Evolutionary conservation across 2,113 vertebrate species (phyloP), one percentile per base, ranked within the genome.

Genomic region (Emydocephalus ijimae): DNA sequence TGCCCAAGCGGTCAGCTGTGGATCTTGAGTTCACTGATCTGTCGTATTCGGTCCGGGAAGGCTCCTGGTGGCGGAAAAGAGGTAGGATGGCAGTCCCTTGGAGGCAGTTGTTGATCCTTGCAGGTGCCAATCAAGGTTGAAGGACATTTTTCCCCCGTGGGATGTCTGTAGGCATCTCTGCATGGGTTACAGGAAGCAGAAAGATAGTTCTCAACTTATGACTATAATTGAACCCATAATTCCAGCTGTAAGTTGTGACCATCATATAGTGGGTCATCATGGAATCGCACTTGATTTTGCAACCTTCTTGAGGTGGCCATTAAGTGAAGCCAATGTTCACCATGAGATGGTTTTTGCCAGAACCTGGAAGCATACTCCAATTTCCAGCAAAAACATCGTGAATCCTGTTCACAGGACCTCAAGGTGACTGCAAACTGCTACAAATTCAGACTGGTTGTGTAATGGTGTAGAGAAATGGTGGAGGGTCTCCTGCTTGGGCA

Each of bases 11-110:
- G 95, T 99, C 99, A 0, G 97, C 99, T 0, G 98, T 99, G 96
- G 98, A 99, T 97, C 97, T 99, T 50, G 99, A 99, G 96, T 99
- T 99, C 95, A 97, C 98, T 2, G 99, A 99, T 97, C 96, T 99
- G 93, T 99, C 99, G 88, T 99, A 99, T 96, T 99, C 98, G 3
- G 99, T 99, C 95, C 98, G 99, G 0, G 99, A 99, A 96, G 99
- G 99, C 2, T 98, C 98, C 93, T 99, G 99, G 97, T 99, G 99
- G 99, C 98, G 98, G 94, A 99, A 98, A 94, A 98, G 98, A 98
- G 99, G 99, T 99, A 89, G 9, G 87, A 18, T 3, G 48, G 1
- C 24, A 5, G 26, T 29, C 48, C 11, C 24, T 34, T 4, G 5
- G 55, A 91, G 29, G 50, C 3, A 1, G 87, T 3, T 23, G 0